A percentile compares a stretch with the other conserved stretches of the same genome.
Evolutionary conservation across 2,888 invertebrate genomes (phyloP).

Genomic region (Timema podura): DNA sequence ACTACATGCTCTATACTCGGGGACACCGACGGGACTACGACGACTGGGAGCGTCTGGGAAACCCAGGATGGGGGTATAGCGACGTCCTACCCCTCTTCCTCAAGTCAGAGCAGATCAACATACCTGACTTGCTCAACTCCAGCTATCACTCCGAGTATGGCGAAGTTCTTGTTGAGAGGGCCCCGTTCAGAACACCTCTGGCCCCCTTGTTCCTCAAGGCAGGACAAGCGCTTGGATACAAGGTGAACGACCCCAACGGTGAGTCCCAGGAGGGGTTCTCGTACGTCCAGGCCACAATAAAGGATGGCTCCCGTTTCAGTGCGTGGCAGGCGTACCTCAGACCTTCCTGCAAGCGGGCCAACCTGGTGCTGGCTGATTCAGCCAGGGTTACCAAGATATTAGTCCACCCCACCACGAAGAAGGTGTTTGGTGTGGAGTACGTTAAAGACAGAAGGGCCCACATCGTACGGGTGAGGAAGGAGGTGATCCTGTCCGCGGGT

Average conservation of each 20-base stretch:
- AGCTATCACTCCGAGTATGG: constrained; percentile 64
- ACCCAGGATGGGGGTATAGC: constrained; percentile 73
- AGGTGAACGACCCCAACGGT: constrained; percentile 55
- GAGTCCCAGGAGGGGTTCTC: constrained; percentile 62
- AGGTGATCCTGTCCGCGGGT: constrained; percentile 76
- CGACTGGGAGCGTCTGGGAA: constrained; percentile 73
- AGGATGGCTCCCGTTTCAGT: constrained; percentile 71
- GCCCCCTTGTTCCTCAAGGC: constrained; percentile 62
- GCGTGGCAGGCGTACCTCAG: constrained; percentile 74
- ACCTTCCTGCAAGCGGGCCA: constrained; percentile 59
- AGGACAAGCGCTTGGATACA: constrained; percentile 61
- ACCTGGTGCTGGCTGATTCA: constrained; percentile 66
- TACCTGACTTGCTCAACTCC: constrained; percentile 55
- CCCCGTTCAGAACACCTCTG: constrained; percentile 60
- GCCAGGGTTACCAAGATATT: constrained; percentile 65
- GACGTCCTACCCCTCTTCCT: constrained; percentile 72
- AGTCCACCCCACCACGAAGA: constrained; percentile 58
- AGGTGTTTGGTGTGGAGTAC: constrained; percentile 66
- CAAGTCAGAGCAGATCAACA: constrained; percentile 68
- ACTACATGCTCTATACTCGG: constrained; percentile 79
- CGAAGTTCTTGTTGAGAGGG: constrained; percentile 62
- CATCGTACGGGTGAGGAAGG: constrained; percentile 58
- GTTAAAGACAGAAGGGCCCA: constrained; percentile 55
- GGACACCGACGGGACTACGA: constrained; percentile 81
- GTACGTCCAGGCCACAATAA: constrained; percentile 65